These are phyloP conservation scores for Scortum barcoo DNA, from an alignment of 2,113 vertebrate species.

Conservation along the genomic window DNA sequence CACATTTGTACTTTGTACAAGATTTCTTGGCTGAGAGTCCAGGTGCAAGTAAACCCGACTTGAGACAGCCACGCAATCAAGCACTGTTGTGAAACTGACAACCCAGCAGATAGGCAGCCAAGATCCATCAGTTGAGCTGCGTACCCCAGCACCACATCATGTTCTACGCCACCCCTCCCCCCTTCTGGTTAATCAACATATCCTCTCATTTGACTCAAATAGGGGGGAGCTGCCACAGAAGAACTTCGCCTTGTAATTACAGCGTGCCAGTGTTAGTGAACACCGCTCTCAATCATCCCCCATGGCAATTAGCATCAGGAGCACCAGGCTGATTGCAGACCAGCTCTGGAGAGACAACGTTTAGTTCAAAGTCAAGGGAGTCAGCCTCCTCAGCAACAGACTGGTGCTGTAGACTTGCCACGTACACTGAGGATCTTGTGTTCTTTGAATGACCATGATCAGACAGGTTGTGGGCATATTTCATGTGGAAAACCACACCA, in stretches of 20 bases:
- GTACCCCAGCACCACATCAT: constrained; percentile 20
- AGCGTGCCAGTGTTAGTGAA: constrained; percentile 71
- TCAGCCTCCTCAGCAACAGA: constrained; percentile 32
- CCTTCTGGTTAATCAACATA: constrained; percentile 78
- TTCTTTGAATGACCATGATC: neutral
- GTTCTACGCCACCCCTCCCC: neutral
- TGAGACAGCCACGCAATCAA: constrained; percentile 70
- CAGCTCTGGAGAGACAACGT: constrained; percentile 60
- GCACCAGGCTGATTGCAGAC: constrained; percentile 78
- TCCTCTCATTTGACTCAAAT: constrained; percentile 78
- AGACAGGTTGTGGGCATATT: neutral
- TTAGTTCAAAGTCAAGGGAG: constrained; percentile 68
- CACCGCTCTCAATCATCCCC: constrained; percentile 78
- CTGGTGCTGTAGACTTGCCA: constrained; percentile 11
- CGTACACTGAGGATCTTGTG: constrained; percentile 9
- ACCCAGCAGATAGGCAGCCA: constrained; percentile 56
- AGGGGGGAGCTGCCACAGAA: constrained; percentile 67
- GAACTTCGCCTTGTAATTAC: constrained; percentile 80
- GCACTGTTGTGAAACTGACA: constrained; percentile 60
- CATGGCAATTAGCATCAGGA: constrained; percentile 81
- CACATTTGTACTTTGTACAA: constrained; percentile 27
- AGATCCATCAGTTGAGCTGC: constrained; percentile 53
- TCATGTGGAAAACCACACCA: neutral
- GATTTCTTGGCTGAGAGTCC: constrained; percentile 57
- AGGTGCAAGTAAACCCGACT: constrained; percentile 62